Percentiles rank a stretch among this genome's conserved stretches.
phyloP scores from a whole-genome alignment of 2,888 invertebrate genomes.

The Hirtodrosophila trivittata region DNA sequence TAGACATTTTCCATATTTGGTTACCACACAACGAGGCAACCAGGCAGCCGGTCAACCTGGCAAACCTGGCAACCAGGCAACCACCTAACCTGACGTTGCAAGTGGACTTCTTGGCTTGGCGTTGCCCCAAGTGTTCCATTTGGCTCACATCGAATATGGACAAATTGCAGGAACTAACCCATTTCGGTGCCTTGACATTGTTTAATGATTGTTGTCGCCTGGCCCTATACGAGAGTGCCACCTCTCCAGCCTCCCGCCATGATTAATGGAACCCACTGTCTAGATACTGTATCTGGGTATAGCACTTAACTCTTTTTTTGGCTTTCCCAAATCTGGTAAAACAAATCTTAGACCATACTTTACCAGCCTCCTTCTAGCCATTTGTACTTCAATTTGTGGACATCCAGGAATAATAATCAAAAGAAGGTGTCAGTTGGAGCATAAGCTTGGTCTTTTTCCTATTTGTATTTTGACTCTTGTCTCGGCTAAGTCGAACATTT shows the following conservation, averaged over 20 bases:
- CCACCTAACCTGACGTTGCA: constrained; percentile 19
- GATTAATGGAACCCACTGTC: constrained; percentile 28
- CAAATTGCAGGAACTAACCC: constrained; percentile 69
- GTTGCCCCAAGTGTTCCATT: constrained; percentile 35
- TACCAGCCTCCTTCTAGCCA: no score
- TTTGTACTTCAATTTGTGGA: no score
- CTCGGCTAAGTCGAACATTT: no score
- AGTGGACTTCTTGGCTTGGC: constrained; percentile 15
- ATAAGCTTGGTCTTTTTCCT: no score
- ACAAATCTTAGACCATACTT: neutral
- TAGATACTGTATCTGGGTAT: constrained; percentile 2
- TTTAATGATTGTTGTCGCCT: constrained; percentile 39
- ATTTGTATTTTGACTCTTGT: no score
- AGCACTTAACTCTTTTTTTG: constrained; percentile 1
- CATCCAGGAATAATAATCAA: no score
- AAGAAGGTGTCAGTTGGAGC: no score
- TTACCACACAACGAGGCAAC: constrained; percentile 51
- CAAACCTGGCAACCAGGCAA: constrained; percentile 3
- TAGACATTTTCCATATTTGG: constrained; percentile 67
- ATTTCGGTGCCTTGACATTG: constrained; percentile 49
- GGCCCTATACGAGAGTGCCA: neutral
- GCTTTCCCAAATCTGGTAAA: neutral
- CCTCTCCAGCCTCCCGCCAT: neutral
- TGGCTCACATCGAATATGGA: constrained; percentile 62
- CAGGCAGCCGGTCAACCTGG: constrained; percentile 5